These are phyloP conservation scores for Cheilosia soror DNA, from an alignment of 2,888 invertebrate species.

Conservation along the genomic window DNA sequence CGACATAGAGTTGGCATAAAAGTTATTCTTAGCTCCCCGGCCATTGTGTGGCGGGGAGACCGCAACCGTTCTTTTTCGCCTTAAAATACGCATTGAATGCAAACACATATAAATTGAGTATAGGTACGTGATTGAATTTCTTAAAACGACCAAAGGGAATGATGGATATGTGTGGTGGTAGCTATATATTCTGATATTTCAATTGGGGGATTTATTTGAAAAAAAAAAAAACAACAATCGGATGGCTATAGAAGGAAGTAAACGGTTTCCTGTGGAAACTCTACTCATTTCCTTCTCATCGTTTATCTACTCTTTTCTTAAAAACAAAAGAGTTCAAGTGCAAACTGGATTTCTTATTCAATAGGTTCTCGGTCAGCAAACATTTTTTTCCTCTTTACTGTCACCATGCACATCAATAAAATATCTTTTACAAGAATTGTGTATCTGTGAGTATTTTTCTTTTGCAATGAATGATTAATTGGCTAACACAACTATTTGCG, in stretches of 20 bases:
- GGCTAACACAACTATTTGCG: conserved; percentile 19
- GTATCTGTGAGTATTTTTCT: conserved; percentile 1
- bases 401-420: conserved; percentile 11
- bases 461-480: conserved; percentile 35
- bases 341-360: conserved; percentile 39
- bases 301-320: background rate
- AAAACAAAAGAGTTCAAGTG: conserved; percentile 51
- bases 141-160: conserved; percentile 18
- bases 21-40: conserved; percentile 31
- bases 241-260: conserved; percentile 17
- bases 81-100: conserved; percentile 64
- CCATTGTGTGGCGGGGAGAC: conserved; percentile 40
- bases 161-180: background rate
- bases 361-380: conserved; percentile 10
- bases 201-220: background rate
- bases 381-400: background rate
- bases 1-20: conserved; percentile 31
- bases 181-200: background rate
- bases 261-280: conserved; percentile 41
- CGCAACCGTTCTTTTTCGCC: conserved; percentile 70
- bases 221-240: background rate
- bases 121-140: conserved; percentile 62
- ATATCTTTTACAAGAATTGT: background rate
- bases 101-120: conserved; percentile 1
- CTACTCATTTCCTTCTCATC: background rate